Conservation (phyloP, 2,797 vertebrate species). For the Falco rusticolus region DNA sequence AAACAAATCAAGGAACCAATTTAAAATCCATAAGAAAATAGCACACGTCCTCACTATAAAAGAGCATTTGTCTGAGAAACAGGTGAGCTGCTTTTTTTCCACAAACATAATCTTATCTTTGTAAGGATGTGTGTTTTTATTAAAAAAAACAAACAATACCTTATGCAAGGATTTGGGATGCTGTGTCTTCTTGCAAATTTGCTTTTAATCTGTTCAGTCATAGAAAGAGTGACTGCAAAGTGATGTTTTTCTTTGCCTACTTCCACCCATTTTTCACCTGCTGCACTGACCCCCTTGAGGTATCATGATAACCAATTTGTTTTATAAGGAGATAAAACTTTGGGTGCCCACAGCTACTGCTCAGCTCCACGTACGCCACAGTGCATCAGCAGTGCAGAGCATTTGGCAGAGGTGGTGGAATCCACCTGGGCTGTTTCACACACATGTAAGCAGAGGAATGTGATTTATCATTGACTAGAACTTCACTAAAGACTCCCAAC, state of each 20-base stretch:
- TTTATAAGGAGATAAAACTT: not conserved
- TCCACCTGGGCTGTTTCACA: not conserved
- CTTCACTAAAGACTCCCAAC: not conserved
- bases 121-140: not conserved
- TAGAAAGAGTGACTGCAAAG: not conserved
- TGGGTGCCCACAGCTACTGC: not conserved
- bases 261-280: not conserved
- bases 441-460: not conserved
- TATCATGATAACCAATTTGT: rapidly evolving
- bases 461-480: not conserved
- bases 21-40: conserved; percentile 69
- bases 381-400: not conserved
- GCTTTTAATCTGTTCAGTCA: not conserved
- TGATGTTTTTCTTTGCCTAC: not conserved
- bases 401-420: not conserved
- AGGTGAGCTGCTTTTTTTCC: not conserved
- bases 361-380: rapidly evolving
- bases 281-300: not conserved
- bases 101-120: not conserved
- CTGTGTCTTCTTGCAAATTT: not conserved
- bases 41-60: not conserved
- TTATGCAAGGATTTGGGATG: not conserved
- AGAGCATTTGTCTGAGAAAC: conserved; percentile 54
- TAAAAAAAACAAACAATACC: not conserved
- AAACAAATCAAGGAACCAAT: conserved; percentile 75